Percentiles rank a stretch among this genome's conserved stretches.
These are phyloP conservation scores for Doris montereyensis DNA, from an alignment of 2,888 invertebrate genomes.

Conservation along the genomic window DNA sequence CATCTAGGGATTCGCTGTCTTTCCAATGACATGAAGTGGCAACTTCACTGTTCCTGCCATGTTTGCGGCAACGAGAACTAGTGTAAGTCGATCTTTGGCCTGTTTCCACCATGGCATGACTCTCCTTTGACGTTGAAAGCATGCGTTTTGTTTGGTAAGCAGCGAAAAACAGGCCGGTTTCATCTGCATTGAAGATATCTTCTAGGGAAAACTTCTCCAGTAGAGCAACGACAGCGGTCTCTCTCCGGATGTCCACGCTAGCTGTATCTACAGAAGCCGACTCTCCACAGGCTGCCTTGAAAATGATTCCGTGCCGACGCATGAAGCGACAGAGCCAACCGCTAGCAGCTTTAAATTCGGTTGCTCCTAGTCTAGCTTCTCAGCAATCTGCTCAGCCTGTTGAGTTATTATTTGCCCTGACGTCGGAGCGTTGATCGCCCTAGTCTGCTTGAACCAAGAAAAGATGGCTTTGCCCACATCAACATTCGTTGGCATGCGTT, in stretches of 20 bases:
- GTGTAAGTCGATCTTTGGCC: slow-evolving; percentile 49
- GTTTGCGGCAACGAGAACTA: slow-evolving; percentile 46
- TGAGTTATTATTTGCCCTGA: slow-evolving; percentile 26
- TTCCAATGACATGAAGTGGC: slow-evolving; percentile 47
- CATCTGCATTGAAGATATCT: slow-evolving; percentile 50
- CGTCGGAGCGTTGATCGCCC: not conserved
- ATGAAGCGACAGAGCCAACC: slow-evolving; percentile 46
- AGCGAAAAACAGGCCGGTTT: slow-evolving; percentile 50
- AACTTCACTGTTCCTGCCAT: slow-evolving; percentile 47
- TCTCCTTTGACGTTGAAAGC: slow-evolving; percentile 47
- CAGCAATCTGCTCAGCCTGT: slow-evolving; percentile 40
- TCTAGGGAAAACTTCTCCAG: slow-evolving; percentile 28
- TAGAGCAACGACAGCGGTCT: too few relatives aligned
- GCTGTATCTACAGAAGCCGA: slow-evolving; percentile 42
- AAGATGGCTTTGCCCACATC: too few relatives aligned
- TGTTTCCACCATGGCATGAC: slow-evolving; percentile 46
- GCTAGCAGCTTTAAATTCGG: slow-evolving; percentile 38
- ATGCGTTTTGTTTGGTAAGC: slow-evolving; percentile 45
- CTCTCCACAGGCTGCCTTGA: slow-evolving; percentile 44
- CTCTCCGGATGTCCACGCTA: too few relatives aligned
- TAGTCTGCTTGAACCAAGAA: not conserved
- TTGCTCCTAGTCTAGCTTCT: slow-evolving; percentile 29
- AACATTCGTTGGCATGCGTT: too few relatives aligned
- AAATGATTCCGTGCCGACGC: slow-evolving; percentile 42
- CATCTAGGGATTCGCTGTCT: slow-evolving; percentile 46